Conservation (phyloP, 2,888 invertebrate genomes). For the Laspeyria flexula region DNA sequence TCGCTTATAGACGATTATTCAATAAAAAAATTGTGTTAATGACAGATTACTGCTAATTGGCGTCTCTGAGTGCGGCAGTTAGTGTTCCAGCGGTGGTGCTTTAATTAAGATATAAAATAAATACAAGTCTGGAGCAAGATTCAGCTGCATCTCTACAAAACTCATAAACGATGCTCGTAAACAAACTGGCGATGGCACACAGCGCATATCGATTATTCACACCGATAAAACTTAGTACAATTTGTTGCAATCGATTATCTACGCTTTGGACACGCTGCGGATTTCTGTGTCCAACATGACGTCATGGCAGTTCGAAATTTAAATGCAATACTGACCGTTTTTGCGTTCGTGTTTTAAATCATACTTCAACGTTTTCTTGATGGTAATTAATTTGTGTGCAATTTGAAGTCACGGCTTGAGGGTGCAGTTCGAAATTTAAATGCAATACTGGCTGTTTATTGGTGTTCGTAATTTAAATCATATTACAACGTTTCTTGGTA, state of each 20-base stretch:
- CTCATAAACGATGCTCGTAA: constrained; percentile 13
- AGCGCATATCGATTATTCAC: constrained; percentile 55
- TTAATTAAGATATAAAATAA: too few species aligned
- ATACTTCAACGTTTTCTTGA: neutral
- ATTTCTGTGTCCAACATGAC: constrained; percentile 45
- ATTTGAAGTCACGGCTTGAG: constrained; percentile 38
- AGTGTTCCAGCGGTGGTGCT: too few species aligned
- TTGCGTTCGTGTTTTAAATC: neutral
- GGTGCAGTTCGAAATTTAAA: constrained; percentile 5
- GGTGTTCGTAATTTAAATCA: neutral
- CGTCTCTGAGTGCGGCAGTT: too few species aligned
- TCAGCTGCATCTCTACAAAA: neutral
- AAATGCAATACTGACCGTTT: constrained; percentile 2
- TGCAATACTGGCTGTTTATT: constrained; percentile 1
- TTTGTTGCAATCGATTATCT: constrained; percentile 65
- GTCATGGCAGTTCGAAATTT: constrained; percentile 11
- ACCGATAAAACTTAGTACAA: constrained; percentile 61
- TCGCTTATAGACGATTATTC: too few species aligned
- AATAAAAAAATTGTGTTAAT: too few species aligned
- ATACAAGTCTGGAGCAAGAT: too few species aligned
- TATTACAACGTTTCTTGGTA: neutral
- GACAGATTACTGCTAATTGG: too few species aligned
- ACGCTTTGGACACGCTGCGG: constrained; percentile 52
- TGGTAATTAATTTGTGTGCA: constrained; percentile 28
- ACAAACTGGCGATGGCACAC: constrained; percentile 33